These are phyloP conservation scores for Palaemon carinicauda DNA, from an alignment of 1,140 invertebrate genomes.

Conservation along the genomic window DNA sequence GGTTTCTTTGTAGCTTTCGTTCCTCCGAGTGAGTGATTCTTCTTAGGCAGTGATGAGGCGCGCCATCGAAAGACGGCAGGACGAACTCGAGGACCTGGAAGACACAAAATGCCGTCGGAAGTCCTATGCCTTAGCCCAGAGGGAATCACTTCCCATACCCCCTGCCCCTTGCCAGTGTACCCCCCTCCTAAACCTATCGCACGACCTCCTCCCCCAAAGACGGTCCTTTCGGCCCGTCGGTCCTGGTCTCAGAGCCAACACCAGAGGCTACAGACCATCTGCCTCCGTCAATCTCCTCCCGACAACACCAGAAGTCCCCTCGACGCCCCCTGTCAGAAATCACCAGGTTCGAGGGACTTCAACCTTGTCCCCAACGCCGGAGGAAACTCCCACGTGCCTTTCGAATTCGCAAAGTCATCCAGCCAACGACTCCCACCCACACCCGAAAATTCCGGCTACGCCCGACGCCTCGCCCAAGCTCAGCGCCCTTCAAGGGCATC, in stretches of 20 bases:
- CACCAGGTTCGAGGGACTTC: background rate
- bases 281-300: background rate
- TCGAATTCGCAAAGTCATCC: background rate
- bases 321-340: background rate
- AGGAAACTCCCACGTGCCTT: background rate
- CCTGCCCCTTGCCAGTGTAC: conserved; percentile 29
- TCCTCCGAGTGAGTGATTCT: too few relatives aligned
- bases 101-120: conserved; percentile 39
- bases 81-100: conserved; percentile 35
- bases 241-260: background rate
- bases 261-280: background rate
- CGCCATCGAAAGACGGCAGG: background rate
- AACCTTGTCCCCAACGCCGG: background rate
- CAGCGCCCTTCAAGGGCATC: too few relatives aligned
- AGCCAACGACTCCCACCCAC: too few relatives aligned
- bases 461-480: too few relatives aligned
- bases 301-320: background rate
- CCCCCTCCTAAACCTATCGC: conserved; percentile 15
- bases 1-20: too few relatives aligned
- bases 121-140: conserved; percentile 40
- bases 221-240: background rate
- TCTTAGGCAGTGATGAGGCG: background rate
- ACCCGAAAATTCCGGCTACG: too few relatives aligned
- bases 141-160: conserved; percentile 36
- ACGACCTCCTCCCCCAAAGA: background rate